Evolutionary conservation across 2,888 invertebrate genomes (phyloP), one percentile per base, ranked within the genome.

Genomic region (Xylophagus ater): DNA sequence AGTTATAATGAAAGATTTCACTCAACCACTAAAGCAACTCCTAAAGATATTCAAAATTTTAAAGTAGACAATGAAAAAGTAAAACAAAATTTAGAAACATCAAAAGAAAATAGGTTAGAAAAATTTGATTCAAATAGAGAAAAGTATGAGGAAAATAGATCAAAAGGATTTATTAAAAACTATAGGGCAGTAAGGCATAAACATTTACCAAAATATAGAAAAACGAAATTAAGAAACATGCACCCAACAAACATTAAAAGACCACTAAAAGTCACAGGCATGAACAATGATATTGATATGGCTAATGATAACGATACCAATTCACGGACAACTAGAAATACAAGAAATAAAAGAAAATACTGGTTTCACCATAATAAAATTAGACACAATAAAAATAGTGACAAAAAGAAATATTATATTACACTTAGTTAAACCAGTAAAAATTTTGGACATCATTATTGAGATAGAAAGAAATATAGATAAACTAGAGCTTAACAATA

Each of bases 401-500:
- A 14, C 4, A 23, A 31, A 31, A 20, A 20, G 17, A 7, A 17
- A 31, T 9, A 31, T 25, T 21, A 31, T 24, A 12, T n/a, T 38
- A 23, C 31, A 30, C 21, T 13, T 36, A 29, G 20, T 36, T 20
- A 10, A 20, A 3, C 13, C 26, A 5, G 15, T 7, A 15, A 7
- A 28, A 14, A 28, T 28, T 8, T 8, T 28, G 10, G 15, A 28
- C 6, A 28, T 28, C 8, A 15, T 28, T 10, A 34, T 6, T 9
- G 24, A 38, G 7, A n/a, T 38, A 8, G 15, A 23, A n/a, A 15
- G 31, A 12, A 32, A 24, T 15, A 38, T 32, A 2, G 12, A 38
- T n/a, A 18, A 12, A 4, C 6, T 32, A 31, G 32, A 38, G 9
- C 8, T 38, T 2, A 38, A 20, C 17, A 25, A 31, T 13, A 32